A percentile compares a stretch with the other conserved stretches of the same genome.
Conservation (phyloP, 2,888 invertebrate genomes). For the Oegoconia quadripuncta region DNA sequence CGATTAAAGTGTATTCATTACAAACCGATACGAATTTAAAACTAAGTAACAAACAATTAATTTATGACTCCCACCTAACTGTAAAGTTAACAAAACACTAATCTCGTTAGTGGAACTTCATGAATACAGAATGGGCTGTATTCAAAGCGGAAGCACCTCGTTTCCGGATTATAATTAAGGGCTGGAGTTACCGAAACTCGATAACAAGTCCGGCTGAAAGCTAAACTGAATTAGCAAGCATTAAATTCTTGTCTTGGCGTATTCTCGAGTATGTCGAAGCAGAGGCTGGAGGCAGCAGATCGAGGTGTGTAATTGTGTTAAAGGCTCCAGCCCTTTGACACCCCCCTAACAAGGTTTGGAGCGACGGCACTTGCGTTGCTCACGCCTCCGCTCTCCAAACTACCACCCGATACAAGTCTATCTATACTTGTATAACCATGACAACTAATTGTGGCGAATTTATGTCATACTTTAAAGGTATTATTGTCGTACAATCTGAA, state of each 20-base stretch:
- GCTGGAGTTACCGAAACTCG: conserved; percentile 10
- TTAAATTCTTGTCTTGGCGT: conserved; percentile 36
- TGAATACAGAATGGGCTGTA: neutral
- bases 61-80: neutral
- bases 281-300: neutral
- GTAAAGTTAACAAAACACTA: neutral
- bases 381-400: conserved; percentile 20
- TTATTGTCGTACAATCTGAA: too few species aligned
- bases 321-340: conserved; percentile 74
- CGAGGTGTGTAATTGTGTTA: conserved; percentile 73
- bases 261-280: conserved; percentile 10
- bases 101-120: neutral
- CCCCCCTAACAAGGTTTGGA: conserved; percentile 71
- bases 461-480: too few species aligned
- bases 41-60: conserved; percentile 8
- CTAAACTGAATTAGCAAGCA: conserved; percentile 35
- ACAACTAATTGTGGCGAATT: too few species aligned
- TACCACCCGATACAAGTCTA: conserved; percentile 6
- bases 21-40: too few species aligned
- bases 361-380: conserved; percentile 43
- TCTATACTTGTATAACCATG: neutral
- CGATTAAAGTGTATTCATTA: too few species aligned
- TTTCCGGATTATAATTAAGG: conserved; percentile 5
- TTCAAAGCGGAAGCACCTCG: neutral
- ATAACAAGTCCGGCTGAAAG: conserved; percentile 20